Base-by-base conservation (phyloP, 2,797 vertebrate species). In the Channallabes apus region DNA sequence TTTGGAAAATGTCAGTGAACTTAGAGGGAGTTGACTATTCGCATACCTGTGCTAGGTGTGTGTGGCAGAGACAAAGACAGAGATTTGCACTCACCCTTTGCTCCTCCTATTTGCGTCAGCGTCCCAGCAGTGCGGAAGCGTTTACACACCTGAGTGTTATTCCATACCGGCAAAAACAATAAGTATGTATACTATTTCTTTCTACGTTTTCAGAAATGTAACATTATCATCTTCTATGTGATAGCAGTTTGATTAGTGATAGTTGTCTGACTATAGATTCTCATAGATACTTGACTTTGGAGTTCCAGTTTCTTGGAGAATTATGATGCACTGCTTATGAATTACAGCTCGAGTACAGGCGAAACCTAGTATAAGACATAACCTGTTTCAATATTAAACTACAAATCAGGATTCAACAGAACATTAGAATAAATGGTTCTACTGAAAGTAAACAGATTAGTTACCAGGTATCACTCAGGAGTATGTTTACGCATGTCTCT, bases 41-140 rank as follows among this genome's bases (percentile, higher is more conserved):
- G 51, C 83, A 78, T 84, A 64, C 56, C 76, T 80, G 85, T n/a
- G 61, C 62, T 69, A 77, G 73, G 67, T 75, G 85, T 38, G 71
- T 32, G 46, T 9, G 24, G 29, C 38, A 38, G 51, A 58, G 8
- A 35, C 15, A 62, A 14, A n/a, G 22, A 64, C 58, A 79, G 24
- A 79, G 24, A 80, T 41, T 62, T 80, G 35, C 11, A 12, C 35
- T 80, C 35, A 46, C 41, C 35, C 22, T n/a, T n/a, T 62, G 35
- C 77, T 64, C 77, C 77, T 64, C 59, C 59, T 80, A 35, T 41
- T 64, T 80, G 77, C 32, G 76, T 78, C 76, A 78, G 76, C 27
- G 35, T 27, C 22, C 2, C 22, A n/a, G 35, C 9, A 3, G 35
- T 80, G 59, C 59, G 59, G 59, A 80, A 64, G 77, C 77, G 2